Percentiles rank a stretch among this genome's conserved stretches.
Conservation (phyloP, 1,140 invertebrate genomes). For the Sitophilus oryzae region DNA sequence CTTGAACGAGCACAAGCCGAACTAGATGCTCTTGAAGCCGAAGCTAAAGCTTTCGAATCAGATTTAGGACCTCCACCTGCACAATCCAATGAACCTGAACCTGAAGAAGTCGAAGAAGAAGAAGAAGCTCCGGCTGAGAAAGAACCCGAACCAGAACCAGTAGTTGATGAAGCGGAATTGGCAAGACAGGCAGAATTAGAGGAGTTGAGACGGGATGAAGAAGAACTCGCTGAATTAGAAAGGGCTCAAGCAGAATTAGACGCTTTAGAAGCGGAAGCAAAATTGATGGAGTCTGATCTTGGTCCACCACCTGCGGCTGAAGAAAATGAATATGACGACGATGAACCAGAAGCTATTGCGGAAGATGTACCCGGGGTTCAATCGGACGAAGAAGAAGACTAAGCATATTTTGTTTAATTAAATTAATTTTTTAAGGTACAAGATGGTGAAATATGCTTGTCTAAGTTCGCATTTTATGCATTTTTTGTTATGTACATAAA, state of each 20-base stretch:
- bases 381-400: conserved; percentile 38
- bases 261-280: conserved; percentile 26
- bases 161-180: conserved; percentile 40
- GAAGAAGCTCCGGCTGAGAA: conserved; percentile 38
- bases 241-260: conserved; percentile 27
- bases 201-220: conserved; percentile 22
- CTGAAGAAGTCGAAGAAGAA: conserved; percentile 41
- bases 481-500: conserved; percentile 19
- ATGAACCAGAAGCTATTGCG: conserved; percentile 26
- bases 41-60: conserved; percentile 46
- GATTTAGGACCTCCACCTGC: conserved; percentile 32
- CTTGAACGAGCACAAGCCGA: conserved; percentile 50
- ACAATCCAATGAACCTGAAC: conserved; percentile 33
- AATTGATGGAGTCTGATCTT: conserved; percentile 24
- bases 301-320: conserved; percentile 32
- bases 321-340: conserved; percentile 36
- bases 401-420: conserved; percentile 22
- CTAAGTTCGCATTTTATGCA: conserved; percentile 12
- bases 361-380: conserved; percentile 30
- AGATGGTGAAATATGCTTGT: conserved; percentile 25
- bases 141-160: conserved; percentile 42
- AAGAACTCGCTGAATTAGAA: conserved; percentile 26
- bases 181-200: conserved; percentile 38
- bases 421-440: conserved; percentile 28
- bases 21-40: conserved; percentile 51